Evolutionary conservation across 2,888 invertebrate genomes (phyloP), one percentile per base, ranked within the genome.

Genomic region (Antheraea yamamai): DNA sequence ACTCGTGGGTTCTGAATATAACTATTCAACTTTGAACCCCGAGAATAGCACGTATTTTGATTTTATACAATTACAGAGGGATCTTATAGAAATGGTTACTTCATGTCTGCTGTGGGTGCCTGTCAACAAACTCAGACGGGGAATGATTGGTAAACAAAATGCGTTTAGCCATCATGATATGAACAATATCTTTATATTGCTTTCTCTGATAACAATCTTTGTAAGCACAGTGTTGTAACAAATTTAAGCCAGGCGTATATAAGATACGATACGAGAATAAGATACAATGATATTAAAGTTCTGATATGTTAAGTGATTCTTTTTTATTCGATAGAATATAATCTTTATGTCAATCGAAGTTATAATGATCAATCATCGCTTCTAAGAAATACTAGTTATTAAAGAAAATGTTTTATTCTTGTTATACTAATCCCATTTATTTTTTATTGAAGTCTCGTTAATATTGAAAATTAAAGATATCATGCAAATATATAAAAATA

Each of bases 131-230:
- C 80, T 81, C 78, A 79, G 77, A 82, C 81, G 82, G 83, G 84
- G 83, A 86, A 86, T 88, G 87, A 88, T 86, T 84, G 80, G 83
- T 83, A 83, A 86, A 88, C 85, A 84, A 85, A 87, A 82, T 79
- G 82, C 82, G 79, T 80, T 80, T 79, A 81, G 80, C 79, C 80
- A 82, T 82, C 83, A 83, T 80, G 82, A 82, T 80, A 80, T 82
- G 81, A 77, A 79, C 81, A 39, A 79, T 66, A 30, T 30, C 26
- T 66, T 77, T 75, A 79, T 79, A 82, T 85, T 80, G 80, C 80
- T 84, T 84, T 85, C 80, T 80, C 77, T 78, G 82, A 82, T 86
- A 84, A 77, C 77, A 77, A 84, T 85, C 83, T 82, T 81, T 75
- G 76, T 77, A 76, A 77, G 78, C 79, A 78, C 76, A 73, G 35